Evolutionary conservation across 2,113 vertebrate species (phyloP).

Genomic region (Motacilla tschutschensis): DNA sequence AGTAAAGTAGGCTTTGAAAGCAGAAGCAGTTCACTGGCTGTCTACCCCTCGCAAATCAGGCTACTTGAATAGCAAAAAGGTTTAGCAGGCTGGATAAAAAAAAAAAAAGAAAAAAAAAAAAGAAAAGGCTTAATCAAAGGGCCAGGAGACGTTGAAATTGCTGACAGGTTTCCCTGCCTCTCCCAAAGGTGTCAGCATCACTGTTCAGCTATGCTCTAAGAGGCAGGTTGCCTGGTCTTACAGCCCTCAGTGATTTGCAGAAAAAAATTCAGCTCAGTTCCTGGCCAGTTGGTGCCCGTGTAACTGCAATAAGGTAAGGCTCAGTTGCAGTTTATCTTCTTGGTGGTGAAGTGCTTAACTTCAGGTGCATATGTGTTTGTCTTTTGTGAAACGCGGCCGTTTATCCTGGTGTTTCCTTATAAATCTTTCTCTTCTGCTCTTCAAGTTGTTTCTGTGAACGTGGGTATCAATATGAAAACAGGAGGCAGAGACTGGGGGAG

Average conservation of each 20-base stretch:
- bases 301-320: conserved; percentile 73
- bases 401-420: neutral
- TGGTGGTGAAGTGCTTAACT: neutral
- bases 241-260: conserved; percentile 70
- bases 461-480: neutral
- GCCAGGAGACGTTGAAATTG: conserved; percentile 68
- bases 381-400: neutral
- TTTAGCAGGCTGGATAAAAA: conserved; percentile 14
- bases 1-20: conserved; percentile 77
- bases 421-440: neutral
- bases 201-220: conserved; percentile 61
- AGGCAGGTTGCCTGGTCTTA: conserved; percentile 73
- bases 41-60: conserved; percentile 60
- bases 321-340: conserved; percentile 64
- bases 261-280: conserved; percentile 65
- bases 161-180: conserved; percentile 69
- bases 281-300: conserved; percentile 62
- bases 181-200: conserved; percentile 78
- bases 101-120: neutral
- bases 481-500: neutral
- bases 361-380: conserved; percentile 18
- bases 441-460: neutral
- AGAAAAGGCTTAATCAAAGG: conserved; percentile 72
- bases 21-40: conserved; percentile 61
- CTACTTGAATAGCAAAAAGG: conserved; percentile 65